Evolutionary conservation across 2,113 vertebrate species (phyloP).

Genomic region (Platysteira castanea): DNA sequence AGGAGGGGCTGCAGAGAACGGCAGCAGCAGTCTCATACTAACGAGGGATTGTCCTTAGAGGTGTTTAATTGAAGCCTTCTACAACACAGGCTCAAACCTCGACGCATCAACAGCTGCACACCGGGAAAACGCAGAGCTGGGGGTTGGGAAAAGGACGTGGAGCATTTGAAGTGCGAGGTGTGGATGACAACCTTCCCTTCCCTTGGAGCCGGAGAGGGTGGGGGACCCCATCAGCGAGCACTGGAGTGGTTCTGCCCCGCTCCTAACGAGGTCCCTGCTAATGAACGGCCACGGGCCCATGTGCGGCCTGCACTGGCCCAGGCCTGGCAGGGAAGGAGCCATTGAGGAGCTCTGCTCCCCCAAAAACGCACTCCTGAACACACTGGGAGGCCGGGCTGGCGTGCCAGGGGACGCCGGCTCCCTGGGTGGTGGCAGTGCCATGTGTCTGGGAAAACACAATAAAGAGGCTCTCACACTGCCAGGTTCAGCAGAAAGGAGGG

Average conservation of each 20-base stretch:
- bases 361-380: neutral
- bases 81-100: neutral
- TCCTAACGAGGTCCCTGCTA: neutral
- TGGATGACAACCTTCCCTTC: neutral
- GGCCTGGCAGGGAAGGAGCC: neutral
- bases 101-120: neutral
- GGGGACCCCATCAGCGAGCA: neutral
- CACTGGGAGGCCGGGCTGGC: neutral
- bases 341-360: neutral
- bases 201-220: neutral
- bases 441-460: no score
- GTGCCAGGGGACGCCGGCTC: neutral
- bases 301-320: neutral
- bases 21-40: constrained; percentile 6
- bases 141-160: neutral
- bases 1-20: neutral
- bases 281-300: neutral
- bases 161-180: neutral
- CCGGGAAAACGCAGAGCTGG: neutral
- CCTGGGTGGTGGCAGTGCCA: rapidly evolving
- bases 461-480: no score
- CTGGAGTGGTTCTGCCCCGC: neutral
- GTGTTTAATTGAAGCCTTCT: constrained; percentile 2
- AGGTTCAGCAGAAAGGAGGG: no score
- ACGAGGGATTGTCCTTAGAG: constrained; percentile 19